These are phyloP conservation scores for Premnoplex brunnescens DNA, from an alignment of 2,797 vertebrate species.

Conservation along the genomic window DNA sequence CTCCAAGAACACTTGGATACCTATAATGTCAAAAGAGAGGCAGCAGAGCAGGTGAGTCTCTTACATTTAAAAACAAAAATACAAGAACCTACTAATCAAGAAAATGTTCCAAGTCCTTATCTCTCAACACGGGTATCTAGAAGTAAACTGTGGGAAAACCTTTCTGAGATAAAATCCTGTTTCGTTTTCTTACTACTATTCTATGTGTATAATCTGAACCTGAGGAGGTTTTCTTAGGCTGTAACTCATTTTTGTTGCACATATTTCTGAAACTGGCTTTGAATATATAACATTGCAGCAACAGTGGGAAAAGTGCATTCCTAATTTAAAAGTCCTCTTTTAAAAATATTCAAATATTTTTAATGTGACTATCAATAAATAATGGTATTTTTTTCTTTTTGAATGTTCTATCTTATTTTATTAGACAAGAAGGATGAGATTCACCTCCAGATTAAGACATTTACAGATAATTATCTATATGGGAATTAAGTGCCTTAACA, in stretches of 20 bases:
- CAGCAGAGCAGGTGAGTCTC: conserved; percentile 89
- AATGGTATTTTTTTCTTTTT: neutral
- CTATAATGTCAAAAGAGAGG: conserved; percentile 92
- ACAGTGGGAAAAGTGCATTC: neutral
- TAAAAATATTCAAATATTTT: neutral
- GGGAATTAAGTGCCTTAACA: neutral
- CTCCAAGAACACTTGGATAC: conserved; percentile 98
- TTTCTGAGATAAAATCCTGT: neutral
- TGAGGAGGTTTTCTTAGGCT: fast-evolving
- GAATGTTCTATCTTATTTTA: neutral
- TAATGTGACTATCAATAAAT: neutral
- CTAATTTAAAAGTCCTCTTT: neutral
- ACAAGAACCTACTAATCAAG: neutral
- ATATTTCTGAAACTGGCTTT: neutral
- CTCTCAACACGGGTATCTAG: neutral
- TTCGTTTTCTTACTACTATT: neutral
- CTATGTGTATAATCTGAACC: neutral
- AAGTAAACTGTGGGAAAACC: neutral
- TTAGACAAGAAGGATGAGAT: neutral
- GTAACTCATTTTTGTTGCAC: neutral
- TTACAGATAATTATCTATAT: neutral
- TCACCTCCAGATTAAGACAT: neutral
- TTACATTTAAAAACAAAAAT: neutral
- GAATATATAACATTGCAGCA: neutral
- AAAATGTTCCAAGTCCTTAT: neutral